These are phyloP conservation scores for Gymnopithys bicolor DNA, from an alignment of 2,797 vertebrate genomes.

Conservation along the genomic window DNA sequence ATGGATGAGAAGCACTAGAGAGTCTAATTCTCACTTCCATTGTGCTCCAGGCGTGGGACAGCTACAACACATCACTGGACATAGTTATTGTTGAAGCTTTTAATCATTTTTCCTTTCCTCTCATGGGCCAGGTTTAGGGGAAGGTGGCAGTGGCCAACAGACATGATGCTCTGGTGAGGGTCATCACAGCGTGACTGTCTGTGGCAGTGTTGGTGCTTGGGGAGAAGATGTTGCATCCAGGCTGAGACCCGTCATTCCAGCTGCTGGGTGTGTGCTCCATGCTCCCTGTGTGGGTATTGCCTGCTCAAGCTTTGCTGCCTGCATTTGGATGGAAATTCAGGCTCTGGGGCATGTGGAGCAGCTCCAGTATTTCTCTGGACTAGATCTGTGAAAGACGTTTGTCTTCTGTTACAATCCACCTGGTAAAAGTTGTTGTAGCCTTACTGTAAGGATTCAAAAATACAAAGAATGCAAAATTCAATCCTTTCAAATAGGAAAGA, in stretches of 20 bases:
- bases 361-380: neutral
- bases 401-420: neutral
- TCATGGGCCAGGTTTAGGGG: fast-evolving
- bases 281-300: neutral
- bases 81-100: neutral
- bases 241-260: neutral
- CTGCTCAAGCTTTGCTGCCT: neutral
- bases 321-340: neutral
- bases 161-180: fast-evolving
- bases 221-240: neutral
- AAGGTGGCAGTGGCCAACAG: neutral
- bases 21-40: neutral
- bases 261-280: neutral
- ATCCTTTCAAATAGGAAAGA: neutral
- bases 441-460: neutral
- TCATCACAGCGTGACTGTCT: neutral
- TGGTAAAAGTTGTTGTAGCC: neutral
- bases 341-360: fast-evolving
- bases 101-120: neutral
- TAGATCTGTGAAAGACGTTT: neutral
- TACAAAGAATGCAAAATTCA: neutral
- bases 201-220: fast-evolving
- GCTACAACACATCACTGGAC: neutral
- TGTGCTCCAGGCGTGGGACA: neutral
- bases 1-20: neutral